phyloP scores from a whole-genome alignment of 2,888 invertebrate species.

The Cataglyphis altisquamis region DNA sequence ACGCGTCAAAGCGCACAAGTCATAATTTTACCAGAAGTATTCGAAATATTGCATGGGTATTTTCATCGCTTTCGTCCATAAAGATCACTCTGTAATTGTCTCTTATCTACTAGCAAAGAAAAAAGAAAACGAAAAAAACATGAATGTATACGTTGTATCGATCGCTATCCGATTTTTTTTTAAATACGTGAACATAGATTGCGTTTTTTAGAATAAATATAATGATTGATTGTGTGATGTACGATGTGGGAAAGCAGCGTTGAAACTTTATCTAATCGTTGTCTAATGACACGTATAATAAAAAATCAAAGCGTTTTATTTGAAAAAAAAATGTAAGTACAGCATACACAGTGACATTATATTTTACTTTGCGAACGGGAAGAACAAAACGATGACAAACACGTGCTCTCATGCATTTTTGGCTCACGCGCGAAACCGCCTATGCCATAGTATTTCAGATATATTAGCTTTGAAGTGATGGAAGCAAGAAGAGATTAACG shows the following conservation, averaged over 20 bases:
- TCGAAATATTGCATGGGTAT: conserved; percentile 61
- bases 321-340: background rate
- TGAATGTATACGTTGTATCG: conserved; percentile 50
- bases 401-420: conserved; percentile 70
- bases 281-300: background rate
- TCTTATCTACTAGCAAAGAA: conserved; percentile 47
- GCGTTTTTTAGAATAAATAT: conserved; percentile 56
- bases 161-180: conserved; percentile 59
- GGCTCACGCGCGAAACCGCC: conserved; percentile 62
- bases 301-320: conserved; percentile 28
- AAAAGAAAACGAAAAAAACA: conserved; percentile 36
- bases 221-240: conserved; percentile 39
- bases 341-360: conserved; percentile 16
- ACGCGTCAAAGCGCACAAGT: background rate
- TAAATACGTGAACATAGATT: conserved; percentile 57
- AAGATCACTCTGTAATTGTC: conserved; percentile 50
- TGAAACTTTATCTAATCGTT: conserved; percentile 22
- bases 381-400: conserved; percentile 37
- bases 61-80: conserved; percentile 55
- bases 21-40: conserved; percentile 52
- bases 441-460: conserved; percentile 69
- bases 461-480: conserved; percentile 63
- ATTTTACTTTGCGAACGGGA: conserved; percentile 16
- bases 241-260: conserved; percentile 30
- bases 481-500: conserved; percentile 61